Percentiles rank a stretch among this genome's conserved stretches.
These are phyloP conservation scores for Incurvaria masculella DNA, from an alignment of 2,888 invertebrate genomes.

Conservation along the genomic window DNA sequence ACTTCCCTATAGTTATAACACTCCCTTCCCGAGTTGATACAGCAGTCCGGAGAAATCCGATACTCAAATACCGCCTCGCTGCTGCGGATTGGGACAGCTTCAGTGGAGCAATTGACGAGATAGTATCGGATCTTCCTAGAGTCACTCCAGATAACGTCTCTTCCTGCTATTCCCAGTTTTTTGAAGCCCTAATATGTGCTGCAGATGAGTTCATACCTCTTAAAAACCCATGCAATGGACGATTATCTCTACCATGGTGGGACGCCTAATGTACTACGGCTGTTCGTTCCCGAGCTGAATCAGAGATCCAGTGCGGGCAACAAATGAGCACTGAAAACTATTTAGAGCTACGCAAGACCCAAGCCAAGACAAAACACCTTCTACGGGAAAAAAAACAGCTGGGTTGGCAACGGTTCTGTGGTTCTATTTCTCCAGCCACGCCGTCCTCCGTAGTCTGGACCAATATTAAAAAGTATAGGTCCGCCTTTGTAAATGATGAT, in stretches of 20 bases:
- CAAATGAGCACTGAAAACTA: background rate
- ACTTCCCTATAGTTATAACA: background rate
- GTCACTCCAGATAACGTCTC: background rate
- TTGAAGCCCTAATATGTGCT: background rate
- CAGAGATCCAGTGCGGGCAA: background rate
- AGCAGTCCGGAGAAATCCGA: background rate
- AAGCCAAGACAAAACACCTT: background rate
- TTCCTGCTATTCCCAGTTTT: background rate
- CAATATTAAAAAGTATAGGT: background rate
- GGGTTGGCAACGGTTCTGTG: background rate
- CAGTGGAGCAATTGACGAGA: background rate
- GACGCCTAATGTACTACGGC: background rate
- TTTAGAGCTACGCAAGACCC: background rate
- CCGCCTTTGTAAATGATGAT: background rate
- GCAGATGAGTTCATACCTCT: background rate
- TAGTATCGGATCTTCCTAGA: background rate
- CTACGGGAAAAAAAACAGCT: background rate
- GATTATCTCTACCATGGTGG: background rate
- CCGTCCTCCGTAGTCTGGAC: background rate
- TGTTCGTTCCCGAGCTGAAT: background rate
- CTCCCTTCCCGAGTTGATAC: background rate
- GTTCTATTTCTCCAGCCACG: background rate
- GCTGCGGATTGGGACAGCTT: background rate
- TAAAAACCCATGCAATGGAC: background rate
- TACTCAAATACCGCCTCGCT: background rate